Conservation (phyloP, 2,797 vertebrate genomes). For the Chaunax sp. region DNA sequence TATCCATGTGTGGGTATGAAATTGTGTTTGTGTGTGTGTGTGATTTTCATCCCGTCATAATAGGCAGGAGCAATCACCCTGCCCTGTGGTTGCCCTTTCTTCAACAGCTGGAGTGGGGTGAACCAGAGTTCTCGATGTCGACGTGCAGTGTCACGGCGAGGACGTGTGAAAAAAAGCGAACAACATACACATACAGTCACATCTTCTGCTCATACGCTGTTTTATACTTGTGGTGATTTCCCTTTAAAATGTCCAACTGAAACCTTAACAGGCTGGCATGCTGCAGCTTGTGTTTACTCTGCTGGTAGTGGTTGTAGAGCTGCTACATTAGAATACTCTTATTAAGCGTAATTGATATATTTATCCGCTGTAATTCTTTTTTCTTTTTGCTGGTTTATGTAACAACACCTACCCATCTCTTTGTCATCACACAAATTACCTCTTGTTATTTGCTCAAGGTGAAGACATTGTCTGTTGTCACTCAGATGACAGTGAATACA, state of each 20-base stretch:
- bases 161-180: slow-evolving; percentile 73
- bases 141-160: slow-evolving; percentile 72
- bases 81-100: slow-evolving; percentile 77
- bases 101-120: slow-evolving; percentile 81
- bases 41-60: slow-evolving; percentile 70
- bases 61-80: slow-evolving; percentile 73
- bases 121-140: slow-evolving; percentile 73
- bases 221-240: slow-evolving; percentile 34
- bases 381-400: not conserved
- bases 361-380: slow-evolving; percentile 36
- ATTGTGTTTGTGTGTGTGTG: slow-evolving; percentile 26
- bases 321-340: slow-evolving; percentile 16
- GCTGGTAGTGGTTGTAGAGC: slow-evolving; percentile 12
- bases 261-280: slow-evolving; percentile 21
- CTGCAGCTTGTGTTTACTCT: slow-evolving; percentile 21
- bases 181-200: not conserved
- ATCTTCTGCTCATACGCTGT: not conserved
- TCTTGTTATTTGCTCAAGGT: slow-evolving; percentile 49
- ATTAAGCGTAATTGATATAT: slow-evolving; percentile 34
- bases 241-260: slow-evolving; percentile 58
- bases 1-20: slow-evolving; percentile 38
- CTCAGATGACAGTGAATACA: slow-evolving; percentile 33
- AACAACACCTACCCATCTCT: not conserved
- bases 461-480: slow-evolving; percentile 51
- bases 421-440: slow-evolving; percentile 19